Evolutionary conservation across 2,113 vertebrate genomes (phyloP), one percentile per base, ranked within the genome.

Genomic region (Vidua macroura): DNA sequence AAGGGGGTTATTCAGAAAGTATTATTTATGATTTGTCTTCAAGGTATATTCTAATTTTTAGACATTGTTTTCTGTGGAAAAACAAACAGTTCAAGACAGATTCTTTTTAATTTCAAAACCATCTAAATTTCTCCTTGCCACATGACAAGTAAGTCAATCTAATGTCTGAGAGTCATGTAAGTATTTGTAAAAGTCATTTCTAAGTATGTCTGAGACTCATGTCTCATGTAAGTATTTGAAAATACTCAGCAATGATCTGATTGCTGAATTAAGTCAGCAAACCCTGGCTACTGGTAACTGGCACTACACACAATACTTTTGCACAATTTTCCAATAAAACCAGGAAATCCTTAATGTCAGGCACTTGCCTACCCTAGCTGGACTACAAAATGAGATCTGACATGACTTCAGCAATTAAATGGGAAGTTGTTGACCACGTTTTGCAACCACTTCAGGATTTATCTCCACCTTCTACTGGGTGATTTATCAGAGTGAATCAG

Each of bases 21-120:
- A 53, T 90, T 91, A 90, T 88, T 84, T 76, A 30, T 76, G 52
- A 90, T 94, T 73, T 88, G 21, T 85, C 88, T 95, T 86, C 73
- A 67, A 90, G 77, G 43, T 64, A 86, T 67, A 69, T 87, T 83
- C 37, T 90, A n/a, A 37, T 88, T 89, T 95, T 94, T 41, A 21
- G 63, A 67, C 12, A 39, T 43, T 2, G 1, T 88, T n/a, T 90
- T 87, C 49, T 39, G 31, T 66, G 13, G 59, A 48, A 80, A 87
- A 92, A 33, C 8, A 92, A 85, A 92, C 72, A 46, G 37, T 30
- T 82, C 37, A 69, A 68, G 84, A 83, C 69, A 94, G 73, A 86
- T 68, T 63, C 52, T 25, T 79, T 74, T 73, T 22, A 72, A 44
- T 41, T 64, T 94, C 76, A 76, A 81, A 95, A 78, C 15, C 60